Conservation (phyloP, 2,797 vertebrate species). For the Yasuhikotakia modesta region DNA sequence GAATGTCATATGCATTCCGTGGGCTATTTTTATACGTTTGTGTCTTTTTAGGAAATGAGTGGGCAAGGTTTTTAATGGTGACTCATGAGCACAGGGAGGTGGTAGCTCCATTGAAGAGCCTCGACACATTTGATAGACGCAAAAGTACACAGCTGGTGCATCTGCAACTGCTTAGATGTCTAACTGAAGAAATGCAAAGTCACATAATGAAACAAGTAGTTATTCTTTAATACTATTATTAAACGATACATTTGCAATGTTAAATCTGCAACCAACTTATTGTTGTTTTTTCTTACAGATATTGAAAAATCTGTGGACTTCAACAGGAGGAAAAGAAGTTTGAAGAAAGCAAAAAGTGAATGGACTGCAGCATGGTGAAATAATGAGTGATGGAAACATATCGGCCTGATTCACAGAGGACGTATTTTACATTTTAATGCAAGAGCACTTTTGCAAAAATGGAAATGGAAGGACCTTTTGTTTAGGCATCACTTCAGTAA, state of each 20-base stretch:
- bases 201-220: constrained; percentile 1
- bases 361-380: constrained; percentile 56
- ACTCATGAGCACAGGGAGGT: constrained; percentile 78
- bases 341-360: too few relatives aligned
- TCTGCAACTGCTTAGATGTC: constrained; percentile 16
- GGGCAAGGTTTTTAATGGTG: constrained; percentile 82
- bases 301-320: neutral
- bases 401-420: constrained; percentile 64
- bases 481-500: constrained; percentile 76
- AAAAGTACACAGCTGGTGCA: constrained; percentile 34
- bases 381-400: constrained; percentile 57
- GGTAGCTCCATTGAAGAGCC: constrained; percentile 61
- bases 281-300: constrained; percentile 37
- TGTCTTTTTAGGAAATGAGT: constrained; percentile 94
- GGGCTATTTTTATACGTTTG: constrained; percentile 91
- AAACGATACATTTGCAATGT: neutral
- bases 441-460: constrained; percentile 65
- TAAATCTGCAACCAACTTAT: neutral
- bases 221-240: neutral
- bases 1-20: constrained; percentile 83
- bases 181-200: constrained; percentile 43
- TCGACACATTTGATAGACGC: constrained; percentile 13
- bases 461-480: constrained; percentile 77
- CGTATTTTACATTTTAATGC: constrained; percentile 61
- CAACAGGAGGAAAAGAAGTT: too few relatives aligned